Percentiles rank a stretch among this genome's conserved stretches.
phyloP scores from a whole-genome alignment of 2,888 invertebrate species.

The Nowickia ferox region DNA sequence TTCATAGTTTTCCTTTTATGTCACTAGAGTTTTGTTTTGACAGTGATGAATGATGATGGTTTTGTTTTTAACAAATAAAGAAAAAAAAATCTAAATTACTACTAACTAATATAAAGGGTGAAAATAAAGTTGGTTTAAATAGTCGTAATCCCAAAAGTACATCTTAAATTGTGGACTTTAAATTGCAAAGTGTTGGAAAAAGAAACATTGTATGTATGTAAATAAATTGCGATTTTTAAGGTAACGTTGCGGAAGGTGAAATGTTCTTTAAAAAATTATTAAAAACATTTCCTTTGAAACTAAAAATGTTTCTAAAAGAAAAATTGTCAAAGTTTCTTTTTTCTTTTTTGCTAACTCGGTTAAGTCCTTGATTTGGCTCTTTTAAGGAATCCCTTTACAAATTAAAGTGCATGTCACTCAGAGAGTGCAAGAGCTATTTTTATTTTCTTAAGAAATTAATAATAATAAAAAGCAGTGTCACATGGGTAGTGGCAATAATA shows the following conservation, averaged over 20 bases:
- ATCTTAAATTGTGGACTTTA: no score
- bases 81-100: neutral
- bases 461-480: constrained; percentile 28
- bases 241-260: no score
- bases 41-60: constrained; percentile 71
- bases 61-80: constrained; percentile 20
- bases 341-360: no score
- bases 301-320: no score
- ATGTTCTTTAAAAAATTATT: no score
- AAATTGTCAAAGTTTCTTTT: no score
- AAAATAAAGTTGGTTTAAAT: neutral
- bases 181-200: no score
- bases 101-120: constrained; percentile 38
- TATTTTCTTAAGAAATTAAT: constrained; percentile 24
- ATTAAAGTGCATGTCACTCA: neutral
- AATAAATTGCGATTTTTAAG: no score
- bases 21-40: constrained; percentile 68
- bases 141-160: no score
- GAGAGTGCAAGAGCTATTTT: neutral
- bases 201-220: no score
- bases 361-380: neutral
- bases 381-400: constrained; percentile 11
- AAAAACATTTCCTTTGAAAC: no score
- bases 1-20: constrained; percentile 44
- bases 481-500: constrained; percentile 45